Percentiles rank a stretch among this genome's conserved stretches.
Evolutionary conservation across 2,797 vertebrate genomes (phyloP).

Genomic region (Kryptopterus vitreolus): DNA sequence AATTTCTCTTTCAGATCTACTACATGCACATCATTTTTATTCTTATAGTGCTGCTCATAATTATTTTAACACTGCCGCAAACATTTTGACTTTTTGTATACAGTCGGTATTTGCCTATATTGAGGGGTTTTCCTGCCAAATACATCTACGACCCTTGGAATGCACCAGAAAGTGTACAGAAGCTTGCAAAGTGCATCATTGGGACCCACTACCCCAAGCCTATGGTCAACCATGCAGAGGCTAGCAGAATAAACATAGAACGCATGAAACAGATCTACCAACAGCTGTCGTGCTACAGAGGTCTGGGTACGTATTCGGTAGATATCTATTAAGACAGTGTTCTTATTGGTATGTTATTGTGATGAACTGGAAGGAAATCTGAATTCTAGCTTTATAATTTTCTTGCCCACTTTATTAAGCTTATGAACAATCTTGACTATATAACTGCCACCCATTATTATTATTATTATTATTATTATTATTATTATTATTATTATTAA

Average conservation of each 20-base stretch:
- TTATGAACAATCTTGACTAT: not conserved
- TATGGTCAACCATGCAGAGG: constrained; percentile 92
- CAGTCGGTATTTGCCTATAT: constrained; percentile 88
- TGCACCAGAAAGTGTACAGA: constrained; percentile 90
- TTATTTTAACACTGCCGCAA: not conserved
- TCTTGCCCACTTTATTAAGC: too few species aligned
- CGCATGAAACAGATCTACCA: constrained; percentile 97
- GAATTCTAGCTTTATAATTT: not conserved
- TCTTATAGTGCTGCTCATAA: not conserved
- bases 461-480: too few species aligned
- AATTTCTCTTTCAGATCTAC: not conserved
- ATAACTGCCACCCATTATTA: not conserved
- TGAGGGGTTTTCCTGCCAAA: constrained; percentile 89
- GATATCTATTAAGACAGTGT: not conserved
- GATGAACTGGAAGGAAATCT: not conserved
- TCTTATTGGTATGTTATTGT: not conserved
- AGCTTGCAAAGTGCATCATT: constrained; percentile 88
- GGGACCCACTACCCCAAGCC: constrained; percentile 92
- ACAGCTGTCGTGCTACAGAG: constrained; percentile 89
- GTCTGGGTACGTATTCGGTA: constrained; percentile 77
- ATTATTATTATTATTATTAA: not conserved
- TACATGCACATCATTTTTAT: not conserved
- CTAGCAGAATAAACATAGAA: constrained; percentile 91
- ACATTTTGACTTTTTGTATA: not conserved
- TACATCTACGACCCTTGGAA: constrained; percentile 98